Evolutionary conservation across 2,797 vertebrate species (phyloP).

Genomic region (Morelia viridis): DNA sequence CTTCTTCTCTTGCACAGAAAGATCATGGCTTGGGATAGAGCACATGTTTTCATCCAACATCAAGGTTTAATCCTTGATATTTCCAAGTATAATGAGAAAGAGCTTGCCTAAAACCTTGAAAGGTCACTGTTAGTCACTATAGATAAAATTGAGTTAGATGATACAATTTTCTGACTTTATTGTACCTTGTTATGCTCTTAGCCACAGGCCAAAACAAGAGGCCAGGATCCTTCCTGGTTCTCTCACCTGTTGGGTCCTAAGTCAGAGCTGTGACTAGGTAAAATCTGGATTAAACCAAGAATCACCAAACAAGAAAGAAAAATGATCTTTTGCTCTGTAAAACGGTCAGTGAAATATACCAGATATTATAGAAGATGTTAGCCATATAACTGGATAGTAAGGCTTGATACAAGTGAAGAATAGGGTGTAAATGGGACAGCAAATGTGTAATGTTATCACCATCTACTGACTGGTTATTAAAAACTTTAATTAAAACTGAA

Average conservation of each 20-base stretch:
- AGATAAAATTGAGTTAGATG: not conserved
- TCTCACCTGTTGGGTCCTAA: not conserved
- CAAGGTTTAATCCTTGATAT: not conserved
- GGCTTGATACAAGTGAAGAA: not conserved
- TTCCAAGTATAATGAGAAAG: not conserved
- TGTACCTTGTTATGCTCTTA: not conserved
- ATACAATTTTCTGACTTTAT: not conserved
- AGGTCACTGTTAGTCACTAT: not conserved
- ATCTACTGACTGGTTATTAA: not conserved
- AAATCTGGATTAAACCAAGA: not conserved
- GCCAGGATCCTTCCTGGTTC: not conserved
- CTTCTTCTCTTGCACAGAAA: not conserved
- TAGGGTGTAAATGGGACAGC: not conserved
- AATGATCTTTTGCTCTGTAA: not conserved
- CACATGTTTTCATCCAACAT: not conserved
- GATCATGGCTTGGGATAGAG: not conserved
- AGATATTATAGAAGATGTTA: not conserved
- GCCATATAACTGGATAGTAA: not conserved
- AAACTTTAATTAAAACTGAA: not conserved
- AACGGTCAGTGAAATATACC: not conserved
- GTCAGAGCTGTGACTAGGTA: not conserved
- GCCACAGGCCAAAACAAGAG: not conserved
- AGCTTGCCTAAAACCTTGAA: not conserved
- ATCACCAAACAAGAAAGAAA: not conserved
- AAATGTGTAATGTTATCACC: not conserved